Evolutionary conservation across 2,797 vertebrate genomes (phyloP).

Genomic region (Molossus molossus): DNA sequence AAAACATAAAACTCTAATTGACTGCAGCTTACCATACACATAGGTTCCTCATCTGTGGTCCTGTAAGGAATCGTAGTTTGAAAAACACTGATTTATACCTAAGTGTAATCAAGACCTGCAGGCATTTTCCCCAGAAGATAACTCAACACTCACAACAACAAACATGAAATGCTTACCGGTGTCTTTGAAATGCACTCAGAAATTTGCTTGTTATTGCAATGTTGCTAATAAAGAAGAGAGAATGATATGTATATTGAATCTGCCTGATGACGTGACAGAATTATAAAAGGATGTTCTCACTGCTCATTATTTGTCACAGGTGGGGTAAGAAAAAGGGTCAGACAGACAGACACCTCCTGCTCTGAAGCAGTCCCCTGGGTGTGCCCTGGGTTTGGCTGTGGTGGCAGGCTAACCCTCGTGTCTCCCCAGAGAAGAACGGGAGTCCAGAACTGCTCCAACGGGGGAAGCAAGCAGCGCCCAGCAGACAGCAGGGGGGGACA

Average conservation of each 20-base stretch:
- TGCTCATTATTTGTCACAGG: background rate
- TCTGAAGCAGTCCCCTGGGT: background rate
- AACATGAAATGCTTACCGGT: background rate
- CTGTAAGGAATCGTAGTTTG: background rate
- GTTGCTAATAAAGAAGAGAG: background rate
- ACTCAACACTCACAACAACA: background rate
- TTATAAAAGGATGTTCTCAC: background rate
- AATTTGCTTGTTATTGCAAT: background rate
- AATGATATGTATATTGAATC: background rate
- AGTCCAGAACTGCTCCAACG: background rate
- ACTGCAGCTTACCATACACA: background rate
- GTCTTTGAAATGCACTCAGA: background rate
- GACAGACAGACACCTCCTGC: background rate
- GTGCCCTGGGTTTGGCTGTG: background rate
- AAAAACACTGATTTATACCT: background rate
- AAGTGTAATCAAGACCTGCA: background rate
- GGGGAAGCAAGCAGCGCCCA: background rate
- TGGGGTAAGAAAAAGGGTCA: background rate
- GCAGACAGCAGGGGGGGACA: background rate
- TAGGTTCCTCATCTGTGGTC: background rate
- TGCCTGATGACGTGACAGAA: background rate
- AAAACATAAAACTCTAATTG: background rate
- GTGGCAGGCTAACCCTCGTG: background rate
- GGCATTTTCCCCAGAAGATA: background rate
- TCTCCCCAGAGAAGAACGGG: background rate